phyloP scores from a whole-genome alignment of 2,888 invertebrate species.

The Conistra vaccinii region DNA sequence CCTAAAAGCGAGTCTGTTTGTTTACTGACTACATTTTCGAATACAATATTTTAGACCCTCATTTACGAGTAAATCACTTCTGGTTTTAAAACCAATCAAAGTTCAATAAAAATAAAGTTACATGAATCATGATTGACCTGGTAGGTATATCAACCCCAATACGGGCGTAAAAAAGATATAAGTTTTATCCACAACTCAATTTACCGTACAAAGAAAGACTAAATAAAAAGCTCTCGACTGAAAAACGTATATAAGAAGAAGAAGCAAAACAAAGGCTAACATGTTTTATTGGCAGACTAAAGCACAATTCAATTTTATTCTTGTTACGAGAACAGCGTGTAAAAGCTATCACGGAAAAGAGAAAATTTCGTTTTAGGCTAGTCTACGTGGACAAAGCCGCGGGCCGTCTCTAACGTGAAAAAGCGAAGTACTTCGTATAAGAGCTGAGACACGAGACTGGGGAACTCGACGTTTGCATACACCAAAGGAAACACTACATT shows the following conservation, averaged over 20 bases:
- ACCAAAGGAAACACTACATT: conserved; percentile 54
- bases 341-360: conserved; percentile 53
- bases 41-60: background rate
- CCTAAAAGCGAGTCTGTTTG: no score
- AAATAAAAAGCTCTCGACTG: conserved; percentile 28
- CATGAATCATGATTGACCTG: conserved; percentile 6
- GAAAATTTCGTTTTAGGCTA: conserved; percentile 50
- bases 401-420: conserved; percentile 36
- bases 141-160: background rate
- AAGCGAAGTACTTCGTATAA: conserved; percentile 32
- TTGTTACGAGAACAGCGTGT: conserved; percentile 45
- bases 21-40: no score
- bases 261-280: conserved; percentile 55
- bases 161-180: conserved; percentile 5
- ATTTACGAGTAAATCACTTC: background rate
- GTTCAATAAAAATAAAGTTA: background rate
- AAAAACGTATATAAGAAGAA: conserved; percentile 41
- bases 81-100: background rate
- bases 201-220: conserved; percentile 4
- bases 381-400: conserved; percentile 48
- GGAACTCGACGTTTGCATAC: conserved; percentile 42
- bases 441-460: conserved; percentile 47
- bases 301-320: conserved; percentile 54
- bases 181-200: conserved; percentile 27
- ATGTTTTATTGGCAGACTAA: conserved; percentile 52